Conservation (phyloP, 2,888 invertebrate genomes). For the Empis stercorea region DNA sequence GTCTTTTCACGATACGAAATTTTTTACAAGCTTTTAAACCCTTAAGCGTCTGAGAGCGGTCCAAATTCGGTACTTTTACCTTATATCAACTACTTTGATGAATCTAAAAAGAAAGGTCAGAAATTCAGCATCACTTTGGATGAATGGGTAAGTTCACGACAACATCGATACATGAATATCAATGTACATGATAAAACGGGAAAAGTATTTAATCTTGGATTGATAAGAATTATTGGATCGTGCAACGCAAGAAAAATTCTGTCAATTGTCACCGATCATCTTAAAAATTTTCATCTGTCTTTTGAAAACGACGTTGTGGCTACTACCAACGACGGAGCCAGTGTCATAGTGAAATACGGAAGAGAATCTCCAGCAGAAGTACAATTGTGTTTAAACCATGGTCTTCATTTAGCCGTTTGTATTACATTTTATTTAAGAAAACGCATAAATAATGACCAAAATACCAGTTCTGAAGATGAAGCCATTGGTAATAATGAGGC, state of each 20-base stretch:
- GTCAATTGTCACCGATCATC: neutral
- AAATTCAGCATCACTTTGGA: neutral
- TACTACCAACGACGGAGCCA: neutral
- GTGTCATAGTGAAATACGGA: neutral
- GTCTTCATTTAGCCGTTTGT: neutral
- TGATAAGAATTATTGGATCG: neutral
- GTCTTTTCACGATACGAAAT: no score
- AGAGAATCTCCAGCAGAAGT: neutral
- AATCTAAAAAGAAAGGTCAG: neutral
- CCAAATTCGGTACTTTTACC: no score
- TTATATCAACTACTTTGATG: neutral
- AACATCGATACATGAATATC: neutral
- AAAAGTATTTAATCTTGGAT: neutral
- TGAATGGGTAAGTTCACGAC: neutral
- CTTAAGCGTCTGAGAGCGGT: no score
- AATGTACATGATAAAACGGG: neutral
- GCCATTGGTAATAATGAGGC: neutral
- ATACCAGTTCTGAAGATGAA: neutral
- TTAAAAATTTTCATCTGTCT: neutral
- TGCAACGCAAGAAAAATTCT: neutral
- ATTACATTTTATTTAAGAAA: neutral
- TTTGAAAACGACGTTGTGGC: neutral
- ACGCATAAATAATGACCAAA: neutral
- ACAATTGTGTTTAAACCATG: neutral
- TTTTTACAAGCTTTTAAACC: no score